phyloP scores from a whole-genome alignment of 2,113 vertebrate species.

The Protobothrops mucrosquamatus region DNA sequence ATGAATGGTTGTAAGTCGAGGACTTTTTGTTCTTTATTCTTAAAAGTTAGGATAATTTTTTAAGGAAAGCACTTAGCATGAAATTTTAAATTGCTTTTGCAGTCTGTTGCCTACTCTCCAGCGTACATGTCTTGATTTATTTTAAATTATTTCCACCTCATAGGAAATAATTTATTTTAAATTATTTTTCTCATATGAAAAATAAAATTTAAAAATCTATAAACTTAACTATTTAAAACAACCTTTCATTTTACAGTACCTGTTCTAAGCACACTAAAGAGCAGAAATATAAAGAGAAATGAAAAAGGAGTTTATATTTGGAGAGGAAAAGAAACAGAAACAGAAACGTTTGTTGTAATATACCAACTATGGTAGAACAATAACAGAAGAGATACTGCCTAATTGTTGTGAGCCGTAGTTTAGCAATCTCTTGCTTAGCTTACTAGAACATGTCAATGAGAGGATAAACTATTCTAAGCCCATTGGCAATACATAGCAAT shows the following conservation, averaged over 20 bases:
- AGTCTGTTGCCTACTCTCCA: neutral
- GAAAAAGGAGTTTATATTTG: neutral
- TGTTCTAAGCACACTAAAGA: neutral
- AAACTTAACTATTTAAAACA: neutral
- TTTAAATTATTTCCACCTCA: neutral
- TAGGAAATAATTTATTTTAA: neutral
- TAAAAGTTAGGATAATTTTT: neutral
- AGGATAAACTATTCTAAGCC: neutral
- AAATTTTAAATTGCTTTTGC: neutral
- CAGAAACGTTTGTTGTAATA: neutral
- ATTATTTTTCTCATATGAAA: neutral
- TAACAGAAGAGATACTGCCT: neutral
- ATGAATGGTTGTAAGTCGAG: no score
- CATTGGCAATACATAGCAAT: neutral
- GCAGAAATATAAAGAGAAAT: neutral
- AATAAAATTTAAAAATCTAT: neutral
- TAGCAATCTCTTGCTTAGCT: neutral
- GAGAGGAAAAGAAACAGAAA: neutral
- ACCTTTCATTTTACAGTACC: neutral
- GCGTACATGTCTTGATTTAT: neutral
- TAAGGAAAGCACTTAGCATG: neutral
- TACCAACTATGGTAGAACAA: neutral
- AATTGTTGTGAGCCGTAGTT: neutral
- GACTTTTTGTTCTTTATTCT: neutral
- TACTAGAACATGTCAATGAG: neutral